Base-by-base conservation (phyloP, 1,140 invertebrate genomes). In the Mya arenaria region DNA sequence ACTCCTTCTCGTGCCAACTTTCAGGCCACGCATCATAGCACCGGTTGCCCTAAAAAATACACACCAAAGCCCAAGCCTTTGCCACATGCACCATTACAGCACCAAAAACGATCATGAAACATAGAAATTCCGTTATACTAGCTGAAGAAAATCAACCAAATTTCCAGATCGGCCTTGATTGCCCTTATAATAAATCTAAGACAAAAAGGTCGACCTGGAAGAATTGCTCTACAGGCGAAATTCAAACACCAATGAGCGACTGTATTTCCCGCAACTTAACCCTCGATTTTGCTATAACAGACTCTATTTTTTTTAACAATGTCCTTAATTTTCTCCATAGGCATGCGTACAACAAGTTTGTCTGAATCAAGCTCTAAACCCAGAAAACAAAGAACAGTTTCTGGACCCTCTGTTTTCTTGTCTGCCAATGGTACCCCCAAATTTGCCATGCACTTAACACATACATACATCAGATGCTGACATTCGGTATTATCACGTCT, bases 81-180 rank as follows among this genome's bases (percentile, higher is more conserved):
- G 15, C 71, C 36, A n/a, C 55, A 34, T 2, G 71, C 52, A 39
- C 56, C 62, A 39, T 60, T 56, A 4, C 55, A 25, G 28, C 4
- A 74, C 71, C 71, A 73, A 58, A 73, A 73, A 1, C 71, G 36
- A 25, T 37, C 52, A 32, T 60, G 71, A 23, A 73, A 73, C 4
- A 74, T 25, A 8, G 71, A 74, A n/a, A 58, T 52, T 23, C 71
- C 69, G 68, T 85, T 86, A 44, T 60, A 80, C 17, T 78, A 6
- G 10, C 58, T 25, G 5, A 85, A 52, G 73, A 85, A 83, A 19
- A 19, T 0, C 4, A 60, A 30, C 83, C 80, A 85, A 55, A 83
- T 77, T 5, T 36, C 0, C 0, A 86, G 6, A 36, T 83, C 84
- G 3, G 68, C 58, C 30, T 73, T 75, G 34, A 84, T 80, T 10